Conservation (phyloP, 2,888 invertebrate genomes). For the Zaprionus bogoriensis region DNA sequence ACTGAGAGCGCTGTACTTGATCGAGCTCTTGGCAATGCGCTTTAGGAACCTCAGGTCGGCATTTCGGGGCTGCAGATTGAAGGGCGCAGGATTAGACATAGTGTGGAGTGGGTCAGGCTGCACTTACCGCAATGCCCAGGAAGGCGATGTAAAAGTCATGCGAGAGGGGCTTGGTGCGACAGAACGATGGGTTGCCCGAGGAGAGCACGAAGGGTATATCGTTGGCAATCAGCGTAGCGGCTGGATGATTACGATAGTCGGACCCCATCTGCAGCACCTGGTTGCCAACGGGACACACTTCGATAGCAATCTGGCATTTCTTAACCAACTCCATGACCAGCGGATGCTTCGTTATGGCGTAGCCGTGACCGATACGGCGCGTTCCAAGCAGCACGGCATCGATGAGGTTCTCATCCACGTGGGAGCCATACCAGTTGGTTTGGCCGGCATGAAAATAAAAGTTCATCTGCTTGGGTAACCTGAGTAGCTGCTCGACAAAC, state of each 20-base stretch:
- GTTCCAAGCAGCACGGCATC: slow-evolving; percentile 90
- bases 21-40: slow-evolving; percentile 88
- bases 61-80: slow-evolving; percentile 82
- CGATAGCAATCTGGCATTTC: slow-evolving; percentile 86
- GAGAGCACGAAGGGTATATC: slow-evolving; percentile 89
- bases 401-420: slow-evolving; percentile 88
- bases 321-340: slow-evolving; percentile 85
- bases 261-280: slow-evolving; percentile 87
- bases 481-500: slow-evolving; percentile 85
- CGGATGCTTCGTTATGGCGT: slow-evolving; percentile 89
- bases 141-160: slow-evolving; percentile 92
- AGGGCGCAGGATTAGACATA: background rate
- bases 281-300: slow-evolving; percentile 91
- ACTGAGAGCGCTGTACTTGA: slow-evolving; percentile 87
- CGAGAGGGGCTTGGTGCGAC: slow-evolving; percentile 88
- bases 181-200: slow-evolving; percentile 90
- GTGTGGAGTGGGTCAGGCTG: background rate
- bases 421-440: slow-evolving; percentile 88
- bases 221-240: slow-evolving; percentile 86
- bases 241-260: slow-evolving; percentile 91
- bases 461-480: slow-evolving; percentile 83
- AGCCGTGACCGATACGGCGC: slow-evolving; percentile 90
- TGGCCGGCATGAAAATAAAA: slow-evolving; percentile 92
- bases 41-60: slow-evolving; percentile 89
- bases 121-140: slow-evolving; percentile 86